These are phyloP conservation scores for Betta splendens DNA, from an alignment of 2,797 vertebrate genomes.

Conservation along the genomic window DNA sequence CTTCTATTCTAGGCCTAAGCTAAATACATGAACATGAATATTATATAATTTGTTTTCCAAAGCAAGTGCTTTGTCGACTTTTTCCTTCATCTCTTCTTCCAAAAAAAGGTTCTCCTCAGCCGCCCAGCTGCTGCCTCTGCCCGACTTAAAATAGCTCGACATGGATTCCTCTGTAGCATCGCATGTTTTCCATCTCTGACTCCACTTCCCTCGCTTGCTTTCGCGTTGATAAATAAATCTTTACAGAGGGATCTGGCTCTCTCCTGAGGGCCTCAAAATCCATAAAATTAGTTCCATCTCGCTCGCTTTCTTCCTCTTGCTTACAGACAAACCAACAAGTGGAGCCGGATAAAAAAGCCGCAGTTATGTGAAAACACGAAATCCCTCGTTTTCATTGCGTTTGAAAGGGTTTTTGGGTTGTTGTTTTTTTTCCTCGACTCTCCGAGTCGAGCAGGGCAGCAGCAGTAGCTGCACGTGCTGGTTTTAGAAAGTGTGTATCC, in stretches of 20 bases:
- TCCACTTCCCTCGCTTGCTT: constrained; percentile 23
- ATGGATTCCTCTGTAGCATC: constrained; percentile 30
- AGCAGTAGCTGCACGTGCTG: constrained; percentile 2
- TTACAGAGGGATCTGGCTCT: constrained; percentile 49
- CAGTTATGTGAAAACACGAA: constrained; percentile 51
- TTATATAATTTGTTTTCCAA: constrained; percentile 17
- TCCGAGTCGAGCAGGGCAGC: constrained; percentile 3
- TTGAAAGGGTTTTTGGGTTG: constrained; percentile 53
- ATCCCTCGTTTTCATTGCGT: constrained; percentile 33
- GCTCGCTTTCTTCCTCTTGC: constrained; percentile 11
- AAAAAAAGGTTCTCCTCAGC: constrained; percentile 17
- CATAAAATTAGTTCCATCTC: constrained; percentile 61
- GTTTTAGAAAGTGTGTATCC: constrained; percentile 18
- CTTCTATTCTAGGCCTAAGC: not conserved
- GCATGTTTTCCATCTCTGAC: constrained; percentile 29
- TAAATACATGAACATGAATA: not conserved
- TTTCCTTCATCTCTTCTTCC: constrained; percentile 37
- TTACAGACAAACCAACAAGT: constrained; percentile 54
- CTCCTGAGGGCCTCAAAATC: constrained; percentile 55
- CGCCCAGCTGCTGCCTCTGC: constrained; percentile 15
- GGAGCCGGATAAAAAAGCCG: constrained; percentile 53
- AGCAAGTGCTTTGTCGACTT: constrained; percentile 16
- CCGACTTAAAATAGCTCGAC: constrained; percentile 32
- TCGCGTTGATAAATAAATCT: constrained; percentile 70
- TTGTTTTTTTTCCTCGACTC: constrained; percentile 44